Conservation (phyloP, 2,797 vertebrate species). For the Karalla daura region DNA sequence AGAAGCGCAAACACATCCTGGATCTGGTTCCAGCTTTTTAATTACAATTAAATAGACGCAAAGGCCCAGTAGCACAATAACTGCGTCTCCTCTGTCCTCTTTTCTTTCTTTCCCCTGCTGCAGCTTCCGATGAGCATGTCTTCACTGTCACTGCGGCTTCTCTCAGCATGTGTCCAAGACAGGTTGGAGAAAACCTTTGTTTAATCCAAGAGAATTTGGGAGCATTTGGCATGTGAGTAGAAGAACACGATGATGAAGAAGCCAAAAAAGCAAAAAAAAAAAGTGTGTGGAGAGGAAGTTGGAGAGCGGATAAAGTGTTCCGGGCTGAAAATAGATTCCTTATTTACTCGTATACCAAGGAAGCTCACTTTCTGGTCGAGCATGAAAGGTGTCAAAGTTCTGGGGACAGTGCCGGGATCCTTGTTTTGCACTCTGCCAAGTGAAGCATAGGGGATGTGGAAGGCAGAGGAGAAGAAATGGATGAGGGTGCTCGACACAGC, state of each 20-base stretch:
- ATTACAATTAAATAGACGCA: slow-evolving; percentile 81
- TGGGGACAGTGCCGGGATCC: slow-evolving; percentile 50
- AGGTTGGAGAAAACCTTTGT: slow-evolving; percentile 36
- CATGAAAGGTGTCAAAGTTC: slow-evolving; percentile 67
- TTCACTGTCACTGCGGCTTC: slow-evolving; percentile 41
- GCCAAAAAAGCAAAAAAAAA: too few species aligned
- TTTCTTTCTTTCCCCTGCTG: slow-evolving; percentile 11
- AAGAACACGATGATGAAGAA: slow-evolving; percentile 38
- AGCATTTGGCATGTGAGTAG: slow-evolving; percentile 37
- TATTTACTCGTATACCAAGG: slow-evolving; percentile 69
- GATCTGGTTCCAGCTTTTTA: slow-evolving; percentile 84
- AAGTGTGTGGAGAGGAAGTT: slow-evolving; percentile 41
- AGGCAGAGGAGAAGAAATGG: slow-evolving; percentile 18
- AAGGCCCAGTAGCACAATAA: slow-evolving; percentile 71
- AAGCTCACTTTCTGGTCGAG: slow-evolving; percentile 48
- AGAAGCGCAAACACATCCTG: slow-evolving; percentile 81
- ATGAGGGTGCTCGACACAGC: slow-evolving; percentile 40
- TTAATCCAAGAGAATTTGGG: slow-evolving; percentile 36
- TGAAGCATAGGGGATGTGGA: slow-evolving; percentile 20
- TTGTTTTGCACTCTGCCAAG: slow-evolving; percentile 34
- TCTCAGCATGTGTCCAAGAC: slow-evolving; percentile 35
- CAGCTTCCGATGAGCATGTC: slow-evolving; percentile 34
- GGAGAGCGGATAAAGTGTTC: slow-evolving; percentile 49
- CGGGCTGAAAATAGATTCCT: slow-evolving; percentile 66
- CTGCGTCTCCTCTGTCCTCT: slow-evolving; percentile 38